Percentiles rank a stretch among this genome's conserved stretches.
Conservation (phyloP, 2,888 invertebrate genomes). For the Drosophila subquinaria region DNA sequence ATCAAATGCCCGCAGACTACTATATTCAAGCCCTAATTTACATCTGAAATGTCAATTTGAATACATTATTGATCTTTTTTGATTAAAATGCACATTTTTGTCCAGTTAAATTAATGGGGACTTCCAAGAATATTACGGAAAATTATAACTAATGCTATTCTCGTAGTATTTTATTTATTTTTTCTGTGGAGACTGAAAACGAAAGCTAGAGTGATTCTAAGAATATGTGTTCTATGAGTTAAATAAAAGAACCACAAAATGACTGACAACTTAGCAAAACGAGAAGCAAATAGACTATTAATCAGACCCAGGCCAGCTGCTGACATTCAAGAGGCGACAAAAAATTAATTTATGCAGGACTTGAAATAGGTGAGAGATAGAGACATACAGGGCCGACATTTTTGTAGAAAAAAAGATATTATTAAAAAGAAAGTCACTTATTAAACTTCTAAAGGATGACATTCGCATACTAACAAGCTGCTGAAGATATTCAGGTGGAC, state of each 20-base stretch:
- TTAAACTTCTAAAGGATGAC: conserved; percentile 1
- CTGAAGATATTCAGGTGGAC: not conserved
- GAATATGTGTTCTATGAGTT: conserved; percentile 9
- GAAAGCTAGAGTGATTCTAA: not conserved
- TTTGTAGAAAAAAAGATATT: not conserved
- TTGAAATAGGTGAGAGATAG: not conserved
- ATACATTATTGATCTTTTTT: conserved; percentile 2
- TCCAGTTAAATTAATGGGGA: no score
- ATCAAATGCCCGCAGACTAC: not conserved
- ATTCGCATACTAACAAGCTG: conserved; percentile 15
- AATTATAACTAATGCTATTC: not conserved
- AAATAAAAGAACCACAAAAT: not conserved
- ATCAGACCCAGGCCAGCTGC: not conserved
- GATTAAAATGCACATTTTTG: not conserved
- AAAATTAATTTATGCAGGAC: conserved; percentile 5
- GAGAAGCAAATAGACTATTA: conserved; percentile 12
- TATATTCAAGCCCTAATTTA: not conserved
- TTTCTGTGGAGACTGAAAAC: not conserved
- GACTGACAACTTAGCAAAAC: conserved; percentile 21
- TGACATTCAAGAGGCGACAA: not conserved
- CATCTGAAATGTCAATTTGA: not conserved
- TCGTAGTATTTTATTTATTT: not conserved
- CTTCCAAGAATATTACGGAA: not conserved
- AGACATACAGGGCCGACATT: not conserved
- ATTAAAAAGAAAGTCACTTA: not conserved